Base-by-base conservation (phyloP, 2,888 invertebrate species). In the Craniophora ligustri region DNA sequence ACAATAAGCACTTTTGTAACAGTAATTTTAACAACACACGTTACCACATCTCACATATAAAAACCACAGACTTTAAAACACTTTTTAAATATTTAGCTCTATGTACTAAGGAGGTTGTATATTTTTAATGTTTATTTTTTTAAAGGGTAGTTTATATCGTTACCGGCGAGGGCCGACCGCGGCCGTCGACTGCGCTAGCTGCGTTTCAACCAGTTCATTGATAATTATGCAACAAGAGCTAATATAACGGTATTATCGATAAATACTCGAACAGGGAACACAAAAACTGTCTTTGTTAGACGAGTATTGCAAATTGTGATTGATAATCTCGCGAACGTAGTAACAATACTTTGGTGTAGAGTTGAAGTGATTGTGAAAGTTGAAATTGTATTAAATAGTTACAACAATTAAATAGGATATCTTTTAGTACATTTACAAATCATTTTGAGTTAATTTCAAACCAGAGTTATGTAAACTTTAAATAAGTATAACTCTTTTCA, bases 171-270 rank as follows among this genome's bases (percentile, higher is more conserved):
- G 82, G 65, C 82, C 76, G 72, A 74, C 59, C 51, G 72, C 81
- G 73, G 79, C 71, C 73, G 69, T 56, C 65, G 73, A 88, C 89
- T 88, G 86, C 78, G 75, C 79, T 34, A 34, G 73, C 72, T 69
- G 72, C 72, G 76, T 72, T 62, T 74, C 69, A 73, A 79, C 75
- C 78, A 66, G 73, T 75, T 75, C 76, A 76, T 76, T 78, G 78
- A 68, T 72, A 73, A 78, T 91, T 88, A 88, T 87, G 89, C 86
- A 91, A 90, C 79, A 67, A 75, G 61, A 74, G 75, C 67, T 78
- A 79, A 83, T 82, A 83, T 77, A 83, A 84, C 86, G 71, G 75
- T 84, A 76, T 80, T 86, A 87, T 84, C 81, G 84, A 84, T 84
- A 79, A 79, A 84, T 68, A 67, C 66, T 54, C 47, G 42, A 62